A percentile compares a stretch with the other conserved stretches of the same genome.
phyloP scores from a whole-genome alignment of 64 coral and sea anemone species.

The Anthopleura sola region DNA sequence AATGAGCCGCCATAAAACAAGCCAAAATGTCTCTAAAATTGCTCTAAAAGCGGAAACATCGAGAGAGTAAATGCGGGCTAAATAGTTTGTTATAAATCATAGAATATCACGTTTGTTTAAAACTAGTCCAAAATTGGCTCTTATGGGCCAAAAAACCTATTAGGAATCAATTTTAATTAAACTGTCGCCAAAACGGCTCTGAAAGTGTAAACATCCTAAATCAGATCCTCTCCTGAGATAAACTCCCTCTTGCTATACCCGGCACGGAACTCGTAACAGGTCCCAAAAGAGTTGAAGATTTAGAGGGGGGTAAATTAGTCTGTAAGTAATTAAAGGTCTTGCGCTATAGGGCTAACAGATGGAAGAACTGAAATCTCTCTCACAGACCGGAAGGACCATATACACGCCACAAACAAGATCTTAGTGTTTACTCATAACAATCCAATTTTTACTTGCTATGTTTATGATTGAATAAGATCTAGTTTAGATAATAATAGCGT shows the following conservation, averaged over 20 bases:
- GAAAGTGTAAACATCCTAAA: slow-evolving; percentile 22
- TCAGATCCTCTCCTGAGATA: slow-evolving; percentile 16
- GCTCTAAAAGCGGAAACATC: slow-evolving; percentile 17
- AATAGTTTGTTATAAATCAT: slow-evolving; percentile 33
- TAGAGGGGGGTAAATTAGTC: slow-evolving; percentile 2
- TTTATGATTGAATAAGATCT: slow-evolving; percentile 19
- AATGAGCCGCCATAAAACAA: slow-evolving; percentile 28
- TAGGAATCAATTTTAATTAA: slow-evolving; percentile 27
- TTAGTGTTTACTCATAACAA: slow-evolving; percentile 13
- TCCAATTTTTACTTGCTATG: slow-evolving; percentile 1
- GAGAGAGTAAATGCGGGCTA: slow-evolving; percentile 6
- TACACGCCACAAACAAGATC: not conserved
- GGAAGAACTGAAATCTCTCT: not conserved
- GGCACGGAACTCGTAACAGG: not conserved
- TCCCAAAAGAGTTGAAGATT: slow-evolving; percentile 2
- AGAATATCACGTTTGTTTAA: slow-evolving; percentile 26
- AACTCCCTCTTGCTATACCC: not conserved
- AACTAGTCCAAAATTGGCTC: slow-evolving; percentile 23
- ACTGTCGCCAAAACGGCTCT: slow-evolving; percentile 28
- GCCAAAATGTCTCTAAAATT: slow-evolving; percentile 13
- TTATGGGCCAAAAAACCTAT: slow-evolving; percentile 17
- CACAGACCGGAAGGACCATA: slow-evolving; percentile 10
- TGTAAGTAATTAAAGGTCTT: slow-evolving; percentile 11
- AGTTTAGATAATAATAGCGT: not conserved
- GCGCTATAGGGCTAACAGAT: slow-evolving; percentile 2